Evolutionary conservation across 2,888 invertebrate genomes (phyloP), one percentile per base, ranked within the genome.

Genomic region (Salpingus planirostris): DNA sequence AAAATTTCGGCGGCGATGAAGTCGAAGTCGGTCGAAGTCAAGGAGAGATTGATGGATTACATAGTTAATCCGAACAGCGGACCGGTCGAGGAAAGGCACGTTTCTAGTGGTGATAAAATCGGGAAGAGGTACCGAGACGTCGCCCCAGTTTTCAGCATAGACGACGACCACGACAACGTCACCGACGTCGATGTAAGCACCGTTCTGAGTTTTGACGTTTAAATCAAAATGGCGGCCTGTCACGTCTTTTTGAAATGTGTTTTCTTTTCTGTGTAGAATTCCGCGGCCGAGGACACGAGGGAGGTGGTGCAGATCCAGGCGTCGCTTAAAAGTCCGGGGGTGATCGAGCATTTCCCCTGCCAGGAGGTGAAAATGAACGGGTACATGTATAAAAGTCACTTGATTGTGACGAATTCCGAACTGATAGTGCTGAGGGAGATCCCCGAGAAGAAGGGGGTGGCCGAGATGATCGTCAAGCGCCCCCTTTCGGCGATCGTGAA

Each of bases 111-210:
- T 34, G 89, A 91, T 54, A 79, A 80, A 58, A 79, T 84, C 50
- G 85, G 87, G n/a, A 90, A 83, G 63, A 74, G 87, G 24, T 91
- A 92, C 60, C 75, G 91, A 47, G 89, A 89, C 66, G 83, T 88
- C 33, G 85, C 87, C 1, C 89, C 91, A 4, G 90, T 95, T 5
- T 96, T 96, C 60, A 90, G 90, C 60, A 91, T 95, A 55, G 91
- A 90, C 52, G 93, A 92, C 56, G 91, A 92, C 59, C 74, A 78
- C 43, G 78, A 78, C 53, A 72, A 70, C 42, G 65, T 70, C 39
- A 53, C 65, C 43, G 45, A 59, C 40, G 43, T 63, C 46, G 59
- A 66, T 52, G 68, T 62, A 43, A 50, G 18, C 18, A 18, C 8
- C 5, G 18, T 18, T 18, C 8, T 8, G 18, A n/a, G n/a, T n/a